phyloP scores from a whole-genome alignment of 2,888 invertebrate species.

The Synanthedon myopaeformis region DNA sequence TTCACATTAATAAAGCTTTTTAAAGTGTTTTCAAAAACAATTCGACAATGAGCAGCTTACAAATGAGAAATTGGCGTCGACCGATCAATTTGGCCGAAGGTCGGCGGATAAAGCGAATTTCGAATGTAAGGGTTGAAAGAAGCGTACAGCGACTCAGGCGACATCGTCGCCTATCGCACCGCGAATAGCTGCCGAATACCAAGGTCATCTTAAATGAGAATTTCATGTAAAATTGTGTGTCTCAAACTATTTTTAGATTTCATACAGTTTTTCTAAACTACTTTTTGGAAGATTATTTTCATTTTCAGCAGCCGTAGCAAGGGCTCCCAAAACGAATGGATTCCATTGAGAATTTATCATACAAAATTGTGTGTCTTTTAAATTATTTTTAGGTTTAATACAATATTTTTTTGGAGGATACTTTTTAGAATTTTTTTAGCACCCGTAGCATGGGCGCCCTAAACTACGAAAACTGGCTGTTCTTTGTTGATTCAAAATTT shows the following conservation, averaged over 20 bases:
- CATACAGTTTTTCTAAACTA: background rate
- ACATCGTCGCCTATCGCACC: slow-evolving; percentile 41
- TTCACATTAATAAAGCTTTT: too few relatives aligned
- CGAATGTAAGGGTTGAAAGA: background rate
- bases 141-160: slow-evolving; percentile 13
- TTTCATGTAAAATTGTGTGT: slow-evolving; percentile 4
- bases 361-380: too few relatives aligned
- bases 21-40: background rate
- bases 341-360: too few relatives aligned
- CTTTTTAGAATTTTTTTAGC: too few relatives aligned
- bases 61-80: slow-evolving; percentile 6
- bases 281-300: too few relatives aligned
- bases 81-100: slow-evolving; percentile 15
- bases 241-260: slow-evolving; percentile 20
- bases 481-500: too few relatives aligned
- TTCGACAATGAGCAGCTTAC: background rate
- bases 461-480: too few relatives aligned
- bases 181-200: slow-evolving; percentile 32
- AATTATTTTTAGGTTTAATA: too few relatives aligned
- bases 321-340: too few relatives aligned
- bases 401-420: too few relatives aligned
- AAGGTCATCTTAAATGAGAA: slow-evolving; percentile 40
- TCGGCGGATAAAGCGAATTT: slow-evolving; percentile 1
- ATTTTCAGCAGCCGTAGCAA: too few relatives aligned
- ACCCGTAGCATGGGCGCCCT: too few relatives aligned